phyloP scores from a whole-genome alignment of 2,797 vertebrate species.

The Taeniopygia guttata region DNA sequence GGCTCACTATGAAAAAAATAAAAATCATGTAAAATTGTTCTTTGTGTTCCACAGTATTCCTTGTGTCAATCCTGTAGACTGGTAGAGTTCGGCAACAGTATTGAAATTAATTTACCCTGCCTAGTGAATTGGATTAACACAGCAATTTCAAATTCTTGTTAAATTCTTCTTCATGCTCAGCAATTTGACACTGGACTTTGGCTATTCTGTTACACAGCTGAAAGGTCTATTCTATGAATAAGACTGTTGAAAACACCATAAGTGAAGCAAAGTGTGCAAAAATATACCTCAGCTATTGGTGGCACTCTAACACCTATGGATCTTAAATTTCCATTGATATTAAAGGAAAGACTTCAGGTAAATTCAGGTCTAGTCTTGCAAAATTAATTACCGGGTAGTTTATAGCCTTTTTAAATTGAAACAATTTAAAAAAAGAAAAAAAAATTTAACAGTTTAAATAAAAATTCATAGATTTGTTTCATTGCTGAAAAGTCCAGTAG shows the following conservation, averaged over 20 bases:
- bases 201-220: not conserved
- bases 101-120: not conserved
- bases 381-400: not conserved
- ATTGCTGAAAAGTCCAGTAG: not conserved
- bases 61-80: not conserved
- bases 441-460: not conserved
- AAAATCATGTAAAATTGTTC: not conserved
- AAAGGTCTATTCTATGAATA: not conserved
- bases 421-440: not conserved
- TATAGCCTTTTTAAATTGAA: not conserved
- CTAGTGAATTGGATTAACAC: not conserved
- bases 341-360: not conserved
- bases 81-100: not conserved
- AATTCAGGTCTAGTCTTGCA: not conserved
- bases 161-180: not conserved
- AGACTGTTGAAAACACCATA: not conserved
- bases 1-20: not conserved
- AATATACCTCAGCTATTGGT: not conserved
- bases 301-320: not conserved
- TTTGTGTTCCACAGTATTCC: not conserved
- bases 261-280: not conserved
- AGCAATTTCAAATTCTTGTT: not conserved
- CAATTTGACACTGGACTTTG: not conserved
- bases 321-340: not conserved
- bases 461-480: not conserved